Conservation (phyloP, 1,140 invertebrate genomes). For the Eupeodes corollae region DNA sequence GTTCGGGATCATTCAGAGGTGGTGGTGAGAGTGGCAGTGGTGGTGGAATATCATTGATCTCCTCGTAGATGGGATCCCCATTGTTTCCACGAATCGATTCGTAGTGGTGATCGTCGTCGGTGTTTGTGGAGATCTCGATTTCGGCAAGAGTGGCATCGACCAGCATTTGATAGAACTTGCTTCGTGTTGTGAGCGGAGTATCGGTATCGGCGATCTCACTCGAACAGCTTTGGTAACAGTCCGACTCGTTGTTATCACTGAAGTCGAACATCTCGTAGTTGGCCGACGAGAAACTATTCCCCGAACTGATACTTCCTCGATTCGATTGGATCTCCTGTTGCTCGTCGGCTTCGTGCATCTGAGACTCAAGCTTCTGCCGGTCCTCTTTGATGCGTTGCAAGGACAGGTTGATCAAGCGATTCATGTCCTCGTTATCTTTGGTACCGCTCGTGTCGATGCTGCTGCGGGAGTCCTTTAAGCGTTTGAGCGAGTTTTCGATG, state of each 20-base stretch:
- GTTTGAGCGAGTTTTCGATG: slow-evolving; percentile 51
- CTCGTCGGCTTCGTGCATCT: slow-evolving; percentile 6
- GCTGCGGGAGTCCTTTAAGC: slow-evolving; percentile 44
- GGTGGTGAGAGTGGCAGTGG: slow-evolving; percentile 63
- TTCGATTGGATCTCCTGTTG: slow-evolving; percentile 33
- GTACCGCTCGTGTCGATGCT: slow-evolving; percentile 40
- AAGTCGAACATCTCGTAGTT: slow-evolving; percentile 42
- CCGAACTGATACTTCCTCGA: slow-evolving; percentile 39
- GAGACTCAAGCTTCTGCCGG: slow-evolving; percentile 18
- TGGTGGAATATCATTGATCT: slow-evolving; percentile 68
- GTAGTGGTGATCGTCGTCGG: slow-evolving; percentile 55
- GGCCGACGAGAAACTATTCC: slow-evolving; percentile 40
- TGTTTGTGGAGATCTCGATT: slow-evolving; percentile 46
- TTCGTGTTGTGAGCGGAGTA: slow-evolving; percentile 39
- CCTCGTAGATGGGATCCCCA: slow-evolving; percentile 78
- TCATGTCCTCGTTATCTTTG: slow-evolving; percentile 46
- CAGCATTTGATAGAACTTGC: slow-evolving; percentile 56
- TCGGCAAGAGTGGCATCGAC: slow-evolving; percentile 51
- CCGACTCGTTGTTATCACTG: slow-evolving; percentile 40
- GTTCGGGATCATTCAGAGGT: slow-evolving; percentile 51
- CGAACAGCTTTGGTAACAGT: slow-evolving; percentile 53
- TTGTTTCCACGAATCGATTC: slow-evolving; percentile 59
- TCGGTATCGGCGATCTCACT: slow-evolving; percentile 46
- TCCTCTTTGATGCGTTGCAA: slow-evolving; percentile 42
- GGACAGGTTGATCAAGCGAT: slow-evolving; percentile 46